Evolutionary conservation across 2,113 vertebrate species (phyloP), one percentile per base, ranked within the genome.

Genomic region (Xiphias gladius): DNA sequence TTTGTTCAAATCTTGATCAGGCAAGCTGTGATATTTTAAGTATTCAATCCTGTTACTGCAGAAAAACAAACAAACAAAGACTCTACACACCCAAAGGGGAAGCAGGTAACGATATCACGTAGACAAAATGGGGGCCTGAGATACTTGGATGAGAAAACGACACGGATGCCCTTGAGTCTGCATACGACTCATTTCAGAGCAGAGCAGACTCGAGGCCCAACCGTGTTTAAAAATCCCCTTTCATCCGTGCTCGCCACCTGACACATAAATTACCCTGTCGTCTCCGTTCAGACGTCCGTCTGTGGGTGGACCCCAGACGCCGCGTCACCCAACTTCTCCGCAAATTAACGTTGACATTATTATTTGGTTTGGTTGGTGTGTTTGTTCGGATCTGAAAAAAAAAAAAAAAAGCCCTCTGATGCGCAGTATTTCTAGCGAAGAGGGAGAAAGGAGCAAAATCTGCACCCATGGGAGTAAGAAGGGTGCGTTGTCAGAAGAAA

Each of bases 81-180:
- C 9, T 32, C 20, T 35, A 7, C 32, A 9, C 52, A 59, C 37
- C 30, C 30, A 10, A 10, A 73, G 58, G 8, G 32, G 35, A 59
- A 32, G 81, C 50, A 72, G 54, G 61, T 74, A 37, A 39, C 82
- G 86, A 82, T 76, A 68, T 82, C 82, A 89, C 69, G 24, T 30
- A 69, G 73, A 89, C 78, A 90, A 87, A 86, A 86, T 83, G 86
- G 76, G 75, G 77, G 83, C 55, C 71, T 68, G 62, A 72, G 52
- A 67, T n/a, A 32, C 10, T 14, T 17, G 55, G 26, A 67, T 46
- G 52, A 62, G 54, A 73, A 67, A 66, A 80, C 69, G 81, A 64
- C 85, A 70, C 59, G 52, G 0, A 26, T 76, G 78, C 17, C 66
- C 84, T 87, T 87, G 76, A 19, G 73, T 80, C 19, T 83, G 76